Evolutionary conservation across 2,888 invertebrate genomes (phyloP).

Genomic region (Plutella xylostella): DNA sequence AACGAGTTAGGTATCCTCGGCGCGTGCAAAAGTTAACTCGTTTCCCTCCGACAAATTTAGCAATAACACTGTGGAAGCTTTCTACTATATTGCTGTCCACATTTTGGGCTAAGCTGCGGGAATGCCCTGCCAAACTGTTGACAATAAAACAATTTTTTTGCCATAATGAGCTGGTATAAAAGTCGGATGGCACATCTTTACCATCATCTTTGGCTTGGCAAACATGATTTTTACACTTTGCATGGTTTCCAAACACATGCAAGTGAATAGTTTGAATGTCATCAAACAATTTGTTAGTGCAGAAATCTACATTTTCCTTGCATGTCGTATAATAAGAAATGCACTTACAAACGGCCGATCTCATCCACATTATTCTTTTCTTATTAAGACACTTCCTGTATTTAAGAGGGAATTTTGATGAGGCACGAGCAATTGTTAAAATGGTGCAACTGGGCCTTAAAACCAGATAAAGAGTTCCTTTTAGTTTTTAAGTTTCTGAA

Average conservation of each 20-base stretch:
- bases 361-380: slow-evolving; percentile 16
- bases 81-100: slow-evolving; percentile 25
- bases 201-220: slow-evolving; percentile 9
- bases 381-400: slow-evolving; percentile 11
- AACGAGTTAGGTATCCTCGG: slow-evolving; percentile 23
- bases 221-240: slow-evolving; percentile 17
- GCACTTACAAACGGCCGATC: slow-evolving; percentile 6
- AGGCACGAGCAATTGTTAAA: too few species aligned
- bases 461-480: too few species aligned
- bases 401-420: too few species aligned
- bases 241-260: slow-evolving; percentile 26
- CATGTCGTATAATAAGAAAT: slow-evolving; percentile 8
- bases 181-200: background rate
- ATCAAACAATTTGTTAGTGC: slow-evolving; percentile 7
- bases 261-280: slow-evolving; percentile 14
- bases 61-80: slow-evolving; percentile 23
- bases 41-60: slow-evolving; percentile 28
- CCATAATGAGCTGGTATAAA: slow-evolving; percentile 8
- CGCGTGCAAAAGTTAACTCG: slow-evolving; percentile 22
- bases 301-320: background rate
- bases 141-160: slow-evolving; percentile 4
- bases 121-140: slow-evolving; percentile 3
- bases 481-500: too few species aligned
- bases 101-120: slow-evolving; percentile 15
- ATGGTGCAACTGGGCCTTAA: too few species aligned